These are phyloP conservation scores for Orius insidiosus DNA, from an alignment of 1,140 invertebrate species.

Conservation along the genomic window DNA sequence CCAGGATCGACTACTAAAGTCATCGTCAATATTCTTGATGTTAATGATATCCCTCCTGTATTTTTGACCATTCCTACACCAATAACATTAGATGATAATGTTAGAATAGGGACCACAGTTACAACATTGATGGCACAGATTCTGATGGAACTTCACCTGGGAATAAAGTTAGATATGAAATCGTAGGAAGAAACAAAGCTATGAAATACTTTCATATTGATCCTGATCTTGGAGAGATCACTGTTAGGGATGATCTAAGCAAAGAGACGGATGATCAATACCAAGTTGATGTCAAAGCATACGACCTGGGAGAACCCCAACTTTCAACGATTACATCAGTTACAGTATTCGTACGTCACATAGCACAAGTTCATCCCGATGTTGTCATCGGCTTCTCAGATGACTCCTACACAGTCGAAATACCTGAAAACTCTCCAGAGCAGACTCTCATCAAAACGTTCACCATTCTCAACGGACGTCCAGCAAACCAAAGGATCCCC, in stretches of 20 bases:
- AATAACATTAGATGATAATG: constrained; percentile 65
- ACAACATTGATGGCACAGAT: constrained; percentile 62
- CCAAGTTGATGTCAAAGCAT: constrained; percentile 68
- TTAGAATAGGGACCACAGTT: constrained; percentile 59
- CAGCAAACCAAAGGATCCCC: constrained; percentile 41
- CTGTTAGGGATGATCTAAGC: constrained; percentile 60
- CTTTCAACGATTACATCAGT: constrained; percentile 61
- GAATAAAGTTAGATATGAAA: constrained; percentile 63
- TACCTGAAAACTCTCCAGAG: constrained; percentile 54
- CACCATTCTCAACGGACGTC: constrained; percentile 51
- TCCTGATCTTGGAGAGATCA: constrained; percentile 56
- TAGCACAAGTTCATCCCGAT: constrained; percentile 43
- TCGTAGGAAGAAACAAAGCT: constrained; percentile 60
- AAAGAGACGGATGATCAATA: constrained; percentile 74
- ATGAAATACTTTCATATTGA: constrained; percentile 73
- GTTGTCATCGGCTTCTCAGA: constrained; percentile 67
- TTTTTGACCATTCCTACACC: constrained; percentile 65
- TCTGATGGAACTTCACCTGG: constrained; percentile 63
- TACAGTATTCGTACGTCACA: constrained; percentile 65
- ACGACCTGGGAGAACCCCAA: constrained; percentile 71
- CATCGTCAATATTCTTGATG: constrained; percentile 56
- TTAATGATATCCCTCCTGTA: constrained; percentile 68
- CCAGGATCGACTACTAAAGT: constrained; percentile 57
- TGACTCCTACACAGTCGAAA: constrained; percentile 58
- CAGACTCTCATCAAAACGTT: constrained; percentile 51